Evolutionary conservation across 2,113 vertebrate species (phyloP), one percentile per base, ranked within the genome.

Genomic region (Clarias gariepinus): DNA sequence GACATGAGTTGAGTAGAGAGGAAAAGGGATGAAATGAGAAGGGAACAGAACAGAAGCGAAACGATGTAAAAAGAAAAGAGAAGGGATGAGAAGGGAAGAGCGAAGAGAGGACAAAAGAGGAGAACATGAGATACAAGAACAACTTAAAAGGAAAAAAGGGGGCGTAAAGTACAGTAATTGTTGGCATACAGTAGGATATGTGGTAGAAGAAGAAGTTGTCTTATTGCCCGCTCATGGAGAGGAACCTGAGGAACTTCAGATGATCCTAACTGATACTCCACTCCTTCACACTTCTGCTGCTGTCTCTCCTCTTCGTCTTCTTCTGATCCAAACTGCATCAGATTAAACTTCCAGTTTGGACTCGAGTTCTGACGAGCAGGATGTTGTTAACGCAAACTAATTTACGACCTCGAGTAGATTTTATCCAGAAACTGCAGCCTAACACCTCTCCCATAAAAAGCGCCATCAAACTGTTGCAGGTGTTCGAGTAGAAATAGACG

Each of bases 381-480:
- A 86, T 28, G 77, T 86, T 58, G 84, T 86, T 86, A 86, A 53
- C 5, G 53, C 55, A 80, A 78, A 55, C 25, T 80, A 69, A 79
- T 86, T 80, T 86, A 80, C 18, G 77, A 66, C 36, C 15, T 2
- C 11, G 53, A 9, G 25, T 36, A 55, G 84, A 63, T 76, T 47
- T 21, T 71, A 21, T 76, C 52, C 84, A 86, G 63, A 80, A 80
- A 86, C 53, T 69, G 30, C 52, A 21, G 28, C 76, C 60, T 68
- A 33, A 85, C 84, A 68, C 84, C 84, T 86, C 61, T 58, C 63
- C 63, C 63, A 86, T 86, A 86, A 88, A 84, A 68, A 36, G 1
- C 55, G 12, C 57, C 81, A 86, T 89, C 85, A 84, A 19, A 88
- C 85, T 86, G 85, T 60, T 80, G 81, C 88, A 86, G 81, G 88